Base-by-base conservation (phyloP, 2,888 invertebrate species). In the Orchesella flavescens region DNA sequence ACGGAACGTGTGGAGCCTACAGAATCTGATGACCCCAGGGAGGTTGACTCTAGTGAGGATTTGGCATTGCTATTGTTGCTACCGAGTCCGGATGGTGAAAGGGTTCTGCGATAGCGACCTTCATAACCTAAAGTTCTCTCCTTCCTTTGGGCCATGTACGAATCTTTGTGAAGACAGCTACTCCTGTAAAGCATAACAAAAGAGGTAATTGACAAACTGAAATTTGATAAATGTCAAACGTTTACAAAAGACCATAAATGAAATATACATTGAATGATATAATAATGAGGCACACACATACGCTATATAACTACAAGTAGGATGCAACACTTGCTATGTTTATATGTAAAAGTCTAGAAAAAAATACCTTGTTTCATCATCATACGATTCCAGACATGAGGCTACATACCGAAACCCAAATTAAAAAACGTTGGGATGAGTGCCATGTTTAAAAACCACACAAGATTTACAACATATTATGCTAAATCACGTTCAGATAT, bases 121-220 rank as follows among this genome's bases (percentile, higher is more conserved):
- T 93, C 93, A 90, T 94, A 94, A 84, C 92, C 92, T 88, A 93
- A 92, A 87, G 94, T 94, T 85, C 93, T 92, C 89, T 94, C 94
- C 77, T 94, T 92, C 57, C 94, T 92, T 86, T 93, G 92, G n/a
- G 94, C 93, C 90, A 94, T 90, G 90, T 94, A 94, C 80, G 94
- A 94, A 87, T 94, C 94, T 91, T 94, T 94, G 74, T 94, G 94
- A 89, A 94, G 94, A 89, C 94, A 94, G 91, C 94, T 94, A 92
- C 19, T 92, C 92, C 87, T 89, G 89, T 43, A 43, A 83, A 74
- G 53, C 87, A 71, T 49, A 44, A 21, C 74, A 57, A 61, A 66
- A 23, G 78, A 12, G 15, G 44, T 1, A 72, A 24, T 76, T 65
- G 59, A 34, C 19, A 61, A 68, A 65, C 17, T 24, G 44, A 34